Percentiles rank a stretch among this genome's conserved stretches.
Evolutionary conservation across 2,797 vertebrate species (phyloP).

Genomic region (Sebastes diploproa): DNA sequence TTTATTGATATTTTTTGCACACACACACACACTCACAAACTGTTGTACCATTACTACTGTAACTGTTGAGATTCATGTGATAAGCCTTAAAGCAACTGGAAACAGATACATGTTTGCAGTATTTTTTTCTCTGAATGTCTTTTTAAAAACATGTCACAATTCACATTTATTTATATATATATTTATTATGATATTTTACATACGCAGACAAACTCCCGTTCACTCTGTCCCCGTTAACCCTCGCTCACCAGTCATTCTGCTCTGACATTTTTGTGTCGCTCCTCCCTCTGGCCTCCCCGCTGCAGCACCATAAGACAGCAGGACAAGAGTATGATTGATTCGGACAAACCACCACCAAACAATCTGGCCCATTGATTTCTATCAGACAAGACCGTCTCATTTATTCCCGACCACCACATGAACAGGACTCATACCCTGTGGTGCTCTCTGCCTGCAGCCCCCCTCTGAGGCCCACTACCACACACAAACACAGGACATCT

Average conservation of each 20-base stretch:
- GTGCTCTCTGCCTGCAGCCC: slow-evolving; percentile 25
- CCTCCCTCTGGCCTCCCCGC: slow-evolving; percentile 52
- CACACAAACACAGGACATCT: slow-evolving; percentile 31
- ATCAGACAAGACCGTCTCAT: slow-evolving; percentile 63
- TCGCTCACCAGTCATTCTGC: slow-evolving; percentile 26
- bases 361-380: slow-evolving; percentile 80
- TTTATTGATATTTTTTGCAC: background rate
- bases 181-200: slow-evolving; percentile 6
- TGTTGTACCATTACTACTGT: background rate
- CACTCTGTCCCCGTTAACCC: slow-evolving; percentile 52
- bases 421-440: slow-evolving; percentile 38
- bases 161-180: background rate
- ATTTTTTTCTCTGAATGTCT: background rate
- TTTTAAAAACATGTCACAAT: background rate
- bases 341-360: slow-evolving; percentile 70
- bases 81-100: background rate
- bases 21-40: background rate
- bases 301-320: slow-evolving; percentile 46
- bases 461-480: background rate
- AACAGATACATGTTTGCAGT: background rate
- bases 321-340: slow-evolving; percentile 83
- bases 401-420: slow-evolving; percentile 51
- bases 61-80: background rate
- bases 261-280: slow-evolving; percentile 57
- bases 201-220: slow-evolving; percentile 2